Conservation (phyloP, 2,113 vertebrate species). For the Microtus oregoni region DNA sequence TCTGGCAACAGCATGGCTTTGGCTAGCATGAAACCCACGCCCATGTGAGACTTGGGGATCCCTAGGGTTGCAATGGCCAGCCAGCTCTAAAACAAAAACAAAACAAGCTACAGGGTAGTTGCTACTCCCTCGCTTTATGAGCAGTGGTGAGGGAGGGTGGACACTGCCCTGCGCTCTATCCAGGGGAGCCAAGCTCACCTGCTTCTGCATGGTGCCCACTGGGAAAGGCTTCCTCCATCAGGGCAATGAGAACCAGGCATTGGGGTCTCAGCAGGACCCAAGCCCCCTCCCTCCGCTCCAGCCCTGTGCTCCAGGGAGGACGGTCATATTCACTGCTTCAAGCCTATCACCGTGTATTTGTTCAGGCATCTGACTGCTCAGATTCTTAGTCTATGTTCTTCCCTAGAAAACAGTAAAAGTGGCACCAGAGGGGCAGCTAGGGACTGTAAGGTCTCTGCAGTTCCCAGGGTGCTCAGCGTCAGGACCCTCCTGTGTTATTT, state of each 20-base stretch:
- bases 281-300: accelerated
- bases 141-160: accelerated
- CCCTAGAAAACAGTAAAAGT: neutral
- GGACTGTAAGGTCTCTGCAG: neutral
- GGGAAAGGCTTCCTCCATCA: accelerated
- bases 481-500: accelerated
- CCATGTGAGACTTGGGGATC: neutral
- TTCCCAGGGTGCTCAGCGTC: accelerated
- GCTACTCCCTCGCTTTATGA: neutral
- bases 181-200: neutral
- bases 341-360: neutral
- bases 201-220: neutral
- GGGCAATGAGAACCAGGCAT: accelerated
- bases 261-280: no score
- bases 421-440: neutral
- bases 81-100: neutral
- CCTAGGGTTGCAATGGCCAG: neutral
- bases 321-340: neutral
- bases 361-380: neutral
- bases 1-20: accelerated
- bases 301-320: accelerated
- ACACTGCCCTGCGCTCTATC: accelerated
- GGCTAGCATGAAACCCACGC: neutral
- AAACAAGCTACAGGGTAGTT: neutral
- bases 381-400: neutral